Evolutionary conservation across 1,140 invertebrate species (phyloP), one percentile per base, ranked within the genome.

Genomic region (Teleogryllus occipitalis): DNA sequence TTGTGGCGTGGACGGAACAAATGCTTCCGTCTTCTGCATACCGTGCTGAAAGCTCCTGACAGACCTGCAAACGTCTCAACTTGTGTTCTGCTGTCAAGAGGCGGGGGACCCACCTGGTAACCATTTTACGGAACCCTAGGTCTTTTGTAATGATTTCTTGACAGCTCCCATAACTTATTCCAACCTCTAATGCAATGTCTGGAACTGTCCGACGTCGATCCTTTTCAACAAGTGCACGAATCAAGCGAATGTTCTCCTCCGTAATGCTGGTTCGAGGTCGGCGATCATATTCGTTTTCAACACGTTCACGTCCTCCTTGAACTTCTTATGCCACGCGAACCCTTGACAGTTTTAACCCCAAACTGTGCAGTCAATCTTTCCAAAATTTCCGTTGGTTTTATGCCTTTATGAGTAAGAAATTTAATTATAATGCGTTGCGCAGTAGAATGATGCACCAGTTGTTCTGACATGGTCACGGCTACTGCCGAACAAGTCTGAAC

Each of bases 361-460:
- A 76, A 76, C 75, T 46, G 75, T 76, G 7, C 76, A 77, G 18
- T 21, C 7, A 77, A 46, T 46, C 6, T 77, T 47, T 46, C 7
- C n/a, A 77, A 77, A 77, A 77, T 77, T 77, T 77, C 27, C 27
- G 0, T n/a, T 39, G 76, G 39, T 77, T 76, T 77, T 77, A 46
- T 72, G 65, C 65, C 6, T 72, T 72, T 6, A 72, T 6, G 65
- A 72, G n/a, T n/a, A 72, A 72, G 65, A 72, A 72, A 14, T 72
- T 72, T 72, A n/a, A 72, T 72, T 2, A 72, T 72, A n/a, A 15
- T 14, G 1, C n/a, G 65, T 72, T 39, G 27, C 27, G 1, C 27
- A 2, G 27, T 39, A 39, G 27, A 2, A 39, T 1, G 27, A 5
- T 39, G 27, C 14, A 72, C 14, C 65, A 3, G 14, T 72, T 72